Percentiles rank a stretch among this genome's conserved stretches.
Conservation (phyloP, 2,797 vertebrate genomes). For the Heliangelus exortis region DNA sequence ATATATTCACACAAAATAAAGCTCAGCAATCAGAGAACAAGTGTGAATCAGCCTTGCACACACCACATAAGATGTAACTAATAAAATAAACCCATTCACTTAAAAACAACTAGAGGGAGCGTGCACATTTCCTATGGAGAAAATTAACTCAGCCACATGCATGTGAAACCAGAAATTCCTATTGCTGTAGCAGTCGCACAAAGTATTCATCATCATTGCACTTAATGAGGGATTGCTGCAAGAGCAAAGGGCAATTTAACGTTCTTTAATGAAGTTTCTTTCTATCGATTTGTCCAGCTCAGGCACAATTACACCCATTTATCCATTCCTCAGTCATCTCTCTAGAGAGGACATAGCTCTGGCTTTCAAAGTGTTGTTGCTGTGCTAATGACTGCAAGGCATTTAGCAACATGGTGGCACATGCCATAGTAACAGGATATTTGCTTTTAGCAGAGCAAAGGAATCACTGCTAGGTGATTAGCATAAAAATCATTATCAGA, state of each 20-base stretch:
- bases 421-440: neutral
- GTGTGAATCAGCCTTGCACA: accelerated
- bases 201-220: neutral
- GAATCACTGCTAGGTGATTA: neutral
- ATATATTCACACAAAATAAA: neutral
- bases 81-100: neutral
- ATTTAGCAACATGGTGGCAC: neutral
- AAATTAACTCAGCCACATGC: neutral
- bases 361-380: neutral
- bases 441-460: neutral
- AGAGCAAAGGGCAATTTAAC: neutral
- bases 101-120: neutral
- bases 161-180: neutral
- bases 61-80: neutral
- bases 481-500: neutral
- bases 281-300: neutral
- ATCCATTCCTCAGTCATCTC: neutral
- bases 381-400: neutral
- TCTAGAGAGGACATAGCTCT: neutral
- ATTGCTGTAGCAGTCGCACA: neutral
- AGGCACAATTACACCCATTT: neutral
- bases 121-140: neutral
- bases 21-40: neutral
- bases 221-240: neutral
- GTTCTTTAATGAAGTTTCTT: neutral